These are phyloP conservation scores for Palythoa caribaeorum DNA, from an alignment of 92 coral and sea anemone genomes.

Conservation along the genomic window DNA sequence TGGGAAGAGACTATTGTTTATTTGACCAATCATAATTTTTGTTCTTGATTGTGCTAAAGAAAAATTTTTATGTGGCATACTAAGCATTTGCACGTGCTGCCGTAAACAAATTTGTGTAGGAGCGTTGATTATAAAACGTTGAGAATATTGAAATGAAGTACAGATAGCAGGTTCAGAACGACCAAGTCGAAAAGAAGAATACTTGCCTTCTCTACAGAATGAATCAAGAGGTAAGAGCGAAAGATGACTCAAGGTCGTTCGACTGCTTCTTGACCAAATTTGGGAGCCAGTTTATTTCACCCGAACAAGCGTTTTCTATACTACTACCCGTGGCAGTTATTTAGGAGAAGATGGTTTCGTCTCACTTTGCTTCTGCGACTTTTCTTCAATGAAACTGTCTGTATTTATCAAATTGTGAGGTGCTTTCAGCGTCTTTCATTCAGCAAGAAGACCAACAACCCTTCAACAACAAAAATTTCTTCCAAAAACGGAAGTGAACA, in stretches of 20 bases:
- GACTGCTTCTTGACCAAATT: slow-evolving; percentile 18
- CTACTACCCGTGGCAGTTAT: neutral
- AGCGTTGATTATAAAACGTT: slow-evolving; percentile 10
- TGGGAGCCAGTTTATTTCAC: slow-evolving; percentile 2
- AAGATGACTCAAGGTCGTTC: slow-evolving; percentile 21
- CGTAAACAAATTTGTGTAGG: slow-evolving; percentile 33
- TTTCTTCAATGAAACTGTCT: slow-evolving; percentile 9
- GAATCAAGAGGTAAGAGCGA: slow-evolving; percentile 43
- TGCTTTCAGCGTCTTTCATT: slow-evolving; percentile 54
- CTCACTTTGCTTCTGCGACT: neutral
- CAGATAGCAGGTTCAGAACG: slow-evolving; percentile 23
- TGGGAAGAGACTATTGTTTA: neutral
- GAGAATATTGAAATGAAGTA: slow-evolving; percentile 28
- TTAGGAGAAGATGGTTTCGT: neutral
- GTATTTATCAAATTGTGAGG: neutral
- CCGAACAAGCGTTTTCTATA: neutral
- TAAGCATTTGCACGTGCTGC: slow-evolving; percentile 43
- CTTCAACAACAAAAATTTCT: slow-evolving; percentile 34
- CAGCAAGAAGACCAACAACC: slow-evolving; percentile 28
- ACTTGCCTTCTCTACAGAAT: slow-evolving; percentile 16
- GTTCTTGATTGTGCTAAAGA: neutral
- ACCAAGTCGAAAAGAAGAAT: neutral
- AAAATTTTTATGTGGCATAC: neutral
- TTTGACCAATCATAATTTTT: slow-evolving; percentile 8
- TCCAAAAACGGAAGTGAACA: slow-evolving; percentile 44